phyloP scores from a whole-genome alignment of 1,140 invertebrate species.

The Cyrtorhinus lividipennis region DNA sequence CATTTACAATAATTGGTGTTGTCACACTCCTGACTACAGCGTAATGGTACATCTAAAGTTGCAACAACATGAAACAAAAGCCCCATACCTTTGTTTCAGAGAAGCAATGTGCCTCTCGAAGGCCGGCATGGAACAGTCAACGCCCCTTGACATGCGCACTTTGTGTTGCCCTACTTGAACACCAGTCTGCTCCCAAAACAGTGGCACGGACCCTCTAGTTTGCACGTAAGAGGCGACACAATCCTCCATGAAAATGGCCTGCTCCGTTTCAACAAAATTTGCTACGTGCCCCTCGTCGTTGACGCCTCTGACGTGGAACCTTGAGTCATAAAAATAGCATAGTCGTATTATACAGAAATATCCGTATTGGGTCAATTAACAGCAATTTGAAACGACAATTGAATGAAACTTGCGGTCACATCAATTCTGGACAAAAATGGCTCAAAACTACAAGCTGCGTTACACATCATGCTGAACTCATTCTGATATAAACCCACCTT shows the following conservation, averaged over 20 bases:
- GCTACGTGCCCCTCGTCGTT: slow-evolving; percentile 99
- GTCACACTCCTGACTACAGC: too few species aligned
- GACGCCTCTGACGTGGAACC: slow-evolving; percentile 95
- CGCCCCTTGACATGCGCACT: slow-evolving; percentile 88
- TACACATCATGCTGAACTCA: too few species aligned
- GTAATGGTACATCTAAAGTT: too few species aligned
- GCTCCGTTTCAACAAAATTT: slow-evolving; percentile 99
- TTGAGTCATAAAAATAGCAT: slow-evolving; percentile 24
- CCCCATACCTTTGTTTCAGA: slow-evolving; percentile 50
- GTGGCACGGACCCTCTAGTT: slow-evolving; percentile 88
- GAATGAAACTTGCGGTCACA: too few species aligned
- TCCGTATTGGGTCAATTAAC: too few species aligned
- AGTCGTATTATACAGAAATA: slow-evolving; percentile 1
- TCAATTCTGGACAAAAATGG: too few species aligned
- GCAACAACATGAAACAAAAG: too few species aligned
- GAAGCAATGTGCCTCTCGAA: slow-evolving; percentile 81
- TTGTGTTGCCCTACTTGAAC: slow-evolving; percentile 97
- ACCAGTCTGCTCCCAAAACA: slow-evolving; percentile 99
- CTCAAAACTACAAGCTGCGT: too few species aligned
- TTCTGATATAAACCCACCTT: too few species aligned
- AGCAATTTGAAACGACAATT: too few species aligned
- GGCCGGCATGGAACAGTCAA: slow-evolving; percentile 79
- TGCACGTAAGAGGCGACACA: slow-evolving; percentile 69
- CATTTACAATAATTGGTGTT: too few species aligned
- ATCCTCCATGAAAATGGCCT: slow-evolving; percentile 82